phyloP scores from a whole-genome alignment of 1,140 invertebrate species.

The Dinothrombium tinctorium region DNA sequence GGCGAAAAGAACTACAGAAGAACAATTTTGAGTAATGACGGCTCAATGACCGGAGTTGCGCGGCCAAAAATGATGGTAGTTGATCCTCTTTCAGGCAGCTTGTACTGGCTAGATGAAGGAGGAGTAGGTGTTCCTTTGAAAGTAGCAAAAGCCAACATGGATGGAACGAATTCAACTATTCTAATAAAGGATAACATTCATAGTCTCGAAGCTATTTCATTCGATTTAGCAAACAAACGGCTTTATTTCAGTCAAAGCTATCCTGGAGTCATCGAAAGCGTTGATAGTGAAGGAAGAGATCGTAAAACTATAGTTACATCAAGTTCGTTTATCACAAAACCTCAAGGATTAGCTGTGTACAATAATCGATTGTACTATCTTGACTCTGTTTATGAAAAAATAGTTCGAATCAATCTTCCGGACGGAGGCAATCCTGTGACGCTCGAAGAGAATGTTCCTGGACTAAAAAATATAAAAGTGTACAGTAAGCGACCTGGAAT shows the following conservation, averaged over 20 bases:
- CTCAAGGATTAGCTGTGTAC: slow-evolving; percentile 57
- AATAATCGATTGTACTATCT: slow-evolving; percentile 62
- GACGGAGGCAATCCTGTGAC: slow-evolving; percentile 46
- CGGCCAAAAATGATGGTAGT: slow-evolving; percentile 63
- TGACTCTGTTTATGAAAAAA: slow-evolving; percentile 68
- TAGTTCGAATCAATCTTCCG: slow-evolving; percentile 61
- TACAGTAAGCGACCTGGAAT: slow-evolving; percentile 52
- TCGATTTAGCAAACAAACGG: slow-evolving; percentile 56
- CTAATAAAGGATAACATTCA: slow-evolving; percentile 32
- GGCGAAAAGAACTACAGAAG: slow-evolving; percentile 47
- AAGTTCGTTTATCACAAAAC: slow-evolving; percentile 27
- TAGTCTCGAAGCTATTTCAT: slow-evolving; percentile 51
- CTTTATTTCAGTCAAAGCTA: slow-evolving; percentile 60
- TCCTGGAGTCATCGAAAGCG: slow-evolving; percentile 27
- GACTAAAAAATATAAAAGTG: slow-evolving; percentile 63
- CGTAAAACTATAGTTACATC: slow-evolving; percentile 37
- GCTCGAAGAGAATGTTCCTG: slow-evolving; percentile 58
- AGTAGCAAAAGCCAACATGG: slow-evolving; percentile 72
- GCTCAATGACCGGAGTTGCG: slow-evolving; percentile 57
- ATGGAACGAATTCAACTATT: slow-evolving; percentile 50
- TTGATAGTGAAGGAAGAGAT: slow-evolving; percentile 35
- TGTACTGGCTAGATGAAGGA: slow-evolving; percentile 91
- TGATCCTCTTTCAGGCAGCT: slow-evolving; percentile 67
- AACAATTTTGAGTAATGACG: slow-evolving; percentile 71
- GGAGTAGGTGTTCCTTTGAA: slow-evolving; percentile 69